Conservation (phyloP, 2,888 invertebrate genomes). For the Metalampra italica region DNA sequence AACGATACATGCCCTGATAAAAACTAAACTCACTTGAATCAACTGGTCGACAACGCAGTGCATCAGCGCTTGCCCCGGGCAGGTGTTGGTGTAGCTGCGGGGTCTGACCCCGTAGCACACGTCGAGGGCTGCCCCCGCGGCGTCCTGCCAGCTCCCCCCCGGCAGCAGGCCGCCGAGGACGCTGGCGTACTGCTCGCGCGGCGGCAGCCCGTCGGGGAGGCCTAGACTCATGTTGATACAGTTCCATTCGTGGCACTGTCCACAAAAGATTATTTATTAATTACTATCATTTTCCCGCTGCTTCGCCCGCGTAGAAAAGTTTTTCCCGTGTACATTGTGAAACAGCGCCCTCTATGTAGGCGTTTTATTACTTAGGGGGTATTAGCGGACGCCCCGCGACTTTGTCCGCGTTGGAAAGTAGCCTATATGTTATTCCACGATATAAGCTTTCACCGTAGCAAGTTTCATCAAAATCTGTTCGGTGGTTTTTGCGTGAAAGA, state of each 20-base stretch:
- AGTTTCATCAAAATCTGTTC: no score
- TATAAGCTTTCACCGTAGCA: no score
- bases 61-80: constrained; percentile 58
- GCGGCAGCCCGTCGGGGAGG: constrained; percentile 37
- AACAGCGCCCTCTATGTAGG: no score
- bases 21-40: constrained; percentile 42
- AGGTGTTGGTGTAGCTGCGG: constrained; percentile 46
- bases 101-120: constrained; percentile 42
- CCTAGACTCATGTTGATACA: constrained; percentile 51
- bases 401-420: no score
- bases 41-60: constrained; percentile 62
- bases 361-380: no score
- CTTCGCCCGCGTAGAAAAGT: no score
- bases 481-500: no score
- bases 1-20: no score
- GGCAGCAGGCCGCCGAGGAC: constrained; percentile 38
- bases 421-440: no score
- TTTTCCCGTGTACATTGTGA: no score
- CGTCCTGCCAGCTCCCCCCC: constrained; percentile 39
- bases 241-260: constrained; percentile 60
- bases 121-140: constrained; percentile 30
- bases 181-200: constrained; percentile 24
- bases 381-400: no score
- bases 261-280: neutral
- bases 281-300: no score